Percentiles rank a stretch among this genome's conserved stretches.
Evolutionary conservation across 2,113 vertebrate genomes (phyloP).

Genomic region (Synodontis membranacea): DNA sequence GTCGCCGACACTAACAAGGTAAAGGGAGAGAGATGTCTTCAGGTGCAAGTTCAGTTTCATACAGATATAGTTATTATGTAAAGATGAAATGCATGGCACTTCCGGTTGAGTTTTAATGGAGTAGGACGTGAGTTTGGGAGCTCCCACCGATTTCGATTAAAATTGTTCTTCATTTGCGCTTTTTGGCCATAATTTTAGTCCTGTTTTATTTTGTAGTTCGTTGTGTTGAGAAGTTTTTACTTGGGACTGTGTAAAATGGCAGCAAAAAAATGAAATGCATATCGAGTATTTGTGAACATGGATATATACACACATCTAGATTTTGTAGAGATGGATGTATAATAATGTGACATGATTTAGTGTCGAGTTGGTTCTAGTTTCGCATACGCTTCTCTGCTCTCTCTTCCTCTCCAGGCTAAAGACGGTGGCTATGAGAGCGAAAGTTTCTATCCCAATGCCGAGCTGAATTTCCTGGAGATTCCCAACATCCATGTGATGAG

Average conservation of each 20-base stretch:
- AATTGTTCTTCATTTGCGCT: too few relatives aligned
- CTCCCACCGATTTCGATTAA: too few relatives aligned
- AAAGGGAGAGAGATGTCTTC: background rate
- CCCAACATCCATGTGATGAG: slow-evolving; percentile 98
- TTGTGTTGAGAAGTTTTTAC: too few relatives aligned
- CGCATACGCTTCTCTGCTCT: background rate
- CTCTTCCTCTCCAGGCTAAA: slow-evolving; percentile 77
- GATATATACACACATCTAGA: background rate
- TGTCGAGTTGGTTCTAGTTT: background rate
- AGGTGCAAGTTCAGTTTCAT: background rate
- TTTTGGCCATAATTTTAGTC: too few relatives aligned
- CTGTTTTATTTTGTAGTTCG: too few relatives aligned
- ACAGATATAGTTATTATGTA: background rate
- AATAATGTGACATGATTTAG: background rate
- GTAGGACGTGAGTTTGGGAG: too few relatives aligned
- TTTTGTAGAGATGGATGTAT: background rate
- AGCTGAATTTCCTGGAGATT: slow-evolving; percentile 91
- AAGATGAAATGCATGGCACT: background rate
- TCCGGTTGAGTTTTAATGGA: too few relatives aligned
- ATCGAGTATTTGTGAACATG: background rate
- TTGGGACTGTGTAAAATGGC: too few relatives aligned
- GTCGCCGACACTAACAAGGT: slow-evolving; percentile 93
- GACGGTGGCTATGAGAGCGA: slow-evolving; percentile 93
- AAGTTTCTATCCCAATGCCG: slow-evolving; percentile 87
- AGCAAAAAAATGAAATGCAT: background rate